Evolutionary conservation across 2,797 vertebrate species (phyloP), one percentile per base, ranked within the genome.

Genomic region (Myotis daubentonii): DNA sequence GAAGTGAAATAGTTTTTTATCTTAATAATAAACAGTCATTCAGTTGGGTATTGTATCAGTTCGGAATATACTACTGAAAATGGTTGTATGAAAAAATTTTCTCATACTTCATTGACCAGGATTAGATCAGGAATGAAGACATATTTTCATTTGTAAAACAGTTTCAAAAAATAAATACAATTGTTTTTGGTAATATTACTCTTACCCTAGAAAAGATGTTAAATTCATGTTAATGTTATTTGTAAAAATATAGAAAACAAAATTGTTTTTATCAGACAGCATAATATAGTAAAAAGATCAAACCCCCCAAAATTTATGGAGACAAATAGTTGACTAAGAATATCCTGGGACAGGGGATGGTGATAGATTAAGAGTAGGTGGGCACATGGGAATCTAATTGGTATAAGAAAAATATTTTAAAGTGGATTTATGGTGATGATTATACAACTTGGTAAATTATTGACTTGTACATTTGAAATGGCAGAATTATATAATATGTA

Each of bases 41-140:
- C 20, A 80, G 20, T 3, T 33, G 23, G 20, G 7, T 75, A 1
- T 79, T 44, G 1, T 78, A 47, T 66, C 15, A 74, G 5, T 78
- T 87, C 36, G 38, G n/a, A 78, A 72, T 68, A 75, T n/a, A 25
- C 36, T 89, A 62, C 16, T 66, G 53, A 83, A 93, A 94, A 44
- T 65, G 12, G 17, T 30, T 72, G 20, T 8, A 78, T 16, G 55
- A 62, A 81, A 82, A 22, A 47, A 2, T 41, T 44, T 81, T 81
- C 36, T 94, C 20, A 22, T 33, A 66, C 19, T 6, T 76, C 23
- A 22, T 30, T 66, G 36, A 76, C 5, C 30, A 89, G 20, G 85
- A 84, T 95, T 84, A 90, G 20, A 1, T 87, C 66, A 71, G 30
- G 8, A 95, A 89, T 71, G 25, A 83, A 82, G 68, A 41, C 53